These are phyloP conservation scores for Prionailurus viverrinus DNA, from an alignment of 2,113 vertebrate species.

Conservation along the genomic window DNA sequence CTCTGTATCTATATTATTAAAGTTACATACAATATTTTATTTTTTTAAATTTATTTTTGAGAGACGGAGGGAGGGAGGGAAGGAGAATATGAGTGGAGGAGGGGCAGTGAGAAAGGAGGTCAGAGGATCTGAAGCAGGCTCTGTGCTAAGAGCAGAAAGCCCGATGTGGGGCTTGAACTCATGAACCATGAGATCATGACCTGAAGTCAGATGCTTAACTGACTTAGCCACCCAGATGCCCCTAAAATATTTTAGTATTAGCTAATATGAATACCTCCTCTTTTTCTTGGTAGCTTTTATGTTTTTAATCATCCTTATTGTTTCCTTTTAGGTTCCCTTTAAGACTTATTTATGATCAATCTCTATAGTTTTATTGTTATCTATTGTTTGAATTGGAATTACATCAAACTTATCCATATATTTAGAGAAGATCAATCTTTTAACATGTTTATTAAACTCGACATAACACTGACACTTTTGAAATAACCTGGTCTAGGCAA, in stretches of 20 bases:
- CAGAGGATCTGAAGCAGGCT: too few species aligned
- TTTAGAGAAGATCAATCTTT: neutral
- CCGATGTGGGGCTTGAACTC: too few species aligned
- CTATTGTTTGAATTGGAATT: conserved; percentile 12
- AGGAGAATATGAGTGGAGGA: too few species aligned
- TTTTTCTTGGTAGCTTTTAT: neutral
- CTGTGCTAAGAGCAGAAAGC: too few species aligned
- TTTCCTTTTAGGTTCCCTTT: neutral
- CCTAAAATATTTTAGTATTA: neutral
- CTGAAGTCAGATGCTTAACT: too few species aligned
- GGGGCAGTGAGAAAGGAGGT: too few species aligned
- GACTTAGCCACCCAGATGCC: too few species aligned
- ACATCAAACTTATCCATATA: neutral
- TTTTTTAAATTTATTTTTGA: too few species aligned
- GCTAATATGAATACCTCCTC: neutral
- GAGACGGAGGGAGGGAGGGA: too few species aligned
- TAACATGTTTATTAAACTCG: neutral
- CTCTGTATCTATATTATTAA: too few species aligned
- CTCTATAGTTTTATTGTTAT: neutral
- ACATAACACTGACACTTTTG: neutral
- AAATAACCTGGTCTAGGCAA: neutral
- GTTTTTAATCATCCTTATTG: neutral
- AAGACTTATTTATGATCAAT: conserved; percentile 31
- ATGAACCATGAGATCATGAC: too few species aligned
- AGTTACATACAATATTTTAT: too few species aligned